phyloP scores from a whole-genome alignment of 2,113 vertebrate species.

The Marmota flaviventris region DNA sequence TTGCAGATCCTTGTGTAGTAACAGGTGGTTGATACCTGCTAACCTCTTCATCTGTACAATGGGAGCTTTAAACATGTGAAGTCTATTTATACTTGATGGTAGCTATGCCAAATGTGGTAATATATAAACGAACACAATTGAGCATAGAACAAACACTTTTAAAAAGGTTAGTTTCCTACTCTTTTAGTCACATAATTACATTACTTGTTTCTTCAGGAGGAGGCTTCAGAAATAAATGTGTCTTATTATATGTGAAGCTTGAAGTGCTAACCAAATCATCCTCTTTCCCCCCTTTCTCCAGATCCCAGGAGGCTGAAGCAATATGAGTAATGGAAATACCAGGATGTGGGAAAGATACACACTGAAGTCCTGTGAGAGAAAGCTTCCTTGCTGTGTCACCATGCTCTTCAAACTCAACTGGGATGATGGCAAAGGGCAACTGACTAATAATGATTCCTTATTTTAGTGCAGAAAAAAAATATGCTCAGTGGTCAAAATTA shows the following conservation, averaged over 20 bases:
- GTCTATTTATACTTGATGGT: background rate
- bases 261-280: constrained; percentile 18
- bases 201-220: constrained; percentile 32
- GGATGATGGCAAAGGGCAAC: constrained; percentile 33
- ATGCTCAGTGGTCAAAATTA: constrained; percentile 2
- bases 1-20: background rate
- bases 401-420: constrained; percentile 33
- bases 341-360: background rate
- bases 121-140: background rate
- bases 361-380: constrained; percentile 45
- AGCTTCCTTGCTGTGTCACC: constrained; percentile 44
- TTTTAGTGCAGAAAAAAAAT: constrained; percentile 35
- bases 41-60: background rate
- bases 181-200: background rate
- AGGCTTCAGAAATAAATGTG: constrained; percentile 19
- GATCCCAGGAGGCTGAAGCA: background rate
- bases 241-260: background rate
- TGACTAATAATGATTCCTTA: background rate
- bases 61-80: constrained; percentile 4
- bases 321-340: background rate
- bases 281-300: background rate
- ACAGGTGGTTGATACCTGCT: background rate
- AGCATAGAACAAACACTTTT: background rate
- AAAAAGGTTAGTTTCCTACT: background rate
- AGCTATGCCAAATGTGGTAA: background rate